A percentile compares a stretch with the other conserved stretches of the same genome.
Conservation (phyloP, 2,113 vertebrate genomes). For the Eonycteris spelaea region DNA sequence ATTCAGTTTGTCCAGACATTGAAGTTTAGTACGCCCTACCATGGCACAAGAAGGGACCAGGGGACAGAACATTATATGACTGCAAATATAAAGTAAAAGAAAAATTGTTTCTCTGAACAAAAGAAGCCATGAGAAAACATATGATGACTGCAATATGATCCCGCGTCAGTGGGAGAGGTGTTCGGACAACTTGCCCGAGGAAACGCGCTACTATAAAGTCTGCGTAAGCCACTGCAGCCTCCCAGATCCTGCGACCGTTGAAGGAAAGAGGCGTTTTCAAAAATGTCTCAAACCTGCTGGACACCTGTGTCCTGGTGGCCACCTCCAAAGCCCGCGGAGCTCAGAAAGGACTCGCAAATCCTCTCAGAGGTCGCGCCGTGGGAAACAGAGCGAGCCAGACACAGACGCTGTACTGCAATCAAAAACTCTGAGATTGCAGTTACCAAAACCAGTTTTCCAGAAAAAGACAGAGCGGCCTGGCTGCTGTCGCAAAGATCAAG, state of each 20-base stretch:
- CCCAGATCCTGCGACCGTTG: neutral
- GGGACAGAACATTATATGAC: neutral
- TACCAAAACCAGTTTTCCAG: neutral
- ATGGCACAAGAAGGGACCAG: neutral
- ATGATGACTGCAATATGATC: neutral
- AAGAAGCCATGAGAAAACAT: neutral
- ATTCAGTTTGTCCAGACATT: neutral
- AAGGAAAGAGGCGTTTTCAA: neutral
- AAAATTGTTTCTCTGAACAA: neutral
- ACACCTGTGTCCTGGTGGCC: constrained; percentile 16
- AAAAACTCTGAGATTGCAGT: neutral
- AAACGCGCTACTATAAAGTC: neutral
- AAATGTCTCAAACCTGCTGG: neutral
- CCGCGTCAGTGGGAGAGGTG: neutral
- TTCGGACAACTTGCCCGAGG: neutral
- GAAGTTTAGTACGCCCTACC: neutral
- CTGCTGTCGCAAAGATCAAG: neutral
- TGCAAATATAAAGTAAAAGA: neutral
- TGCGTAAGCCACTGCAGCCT: neutral
- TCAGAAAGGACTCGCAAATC: neutral
- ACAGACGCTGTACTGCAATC: neutral
- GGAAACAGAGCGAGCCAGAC: neutral
- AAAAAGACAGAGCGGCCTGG: neutral
- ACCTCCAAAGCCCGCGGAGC: neutral
- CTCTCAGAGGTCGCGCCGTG: neutral